Percentiles rank a stretch among this genome's conserved stretches.
Conservation (phyloP, 2,888 invertebrate species). For the Sycophila texana region DNA sequence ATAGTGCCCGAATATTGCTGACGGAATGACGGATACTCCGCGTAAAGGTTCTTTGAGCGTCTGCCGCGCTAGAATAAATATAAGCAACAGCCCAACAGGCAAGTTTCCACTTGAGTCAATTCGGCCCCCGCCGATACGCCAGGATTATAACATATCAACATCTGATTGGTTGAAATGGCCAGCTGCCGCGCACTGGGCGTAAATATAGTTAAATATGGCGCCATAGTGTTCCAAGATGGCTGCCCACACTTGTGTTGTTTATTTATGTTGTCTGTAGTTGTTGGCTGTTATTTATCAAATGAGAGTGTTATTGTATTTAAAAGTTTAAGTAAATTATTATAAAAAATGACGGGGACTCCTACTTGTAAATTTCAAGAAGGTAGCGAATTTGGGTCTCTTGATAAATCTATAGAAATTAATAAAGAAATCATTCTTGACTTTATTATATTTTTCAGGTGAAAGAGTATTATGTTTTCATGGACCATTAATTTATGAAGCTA, state of each 20-base stretch:
- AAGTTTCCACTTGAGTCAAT: no score
- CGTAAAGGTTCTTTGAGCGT: no score
- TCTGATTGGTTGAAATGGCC: no score
- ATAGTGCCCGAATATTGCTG: neutral
- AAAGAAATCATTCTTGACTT: slow-evolving; percentile 6
- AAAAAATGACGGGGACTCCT: slow-evolving; percentile 42
- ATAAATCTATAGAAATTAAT: slow-evolving; percentile 4
- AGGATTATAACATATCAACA: no score
- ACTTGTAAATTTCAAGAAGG: slow-evolving; percentile 55
- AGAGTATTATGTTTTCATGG: slow-evolving; percentile 95
- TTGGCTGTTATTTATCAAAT: slow-evolving; percentile 28
- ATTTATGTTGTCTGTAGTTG: slow-evolving; percentile 33
- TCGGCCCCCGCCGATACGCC: no score
- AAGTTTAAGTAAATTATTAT: slow-evolving; percentile 37
- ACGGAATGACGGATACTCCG: neutral
- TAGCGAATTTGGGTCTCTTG: neutral
- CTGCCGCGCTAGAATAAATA: neutral
- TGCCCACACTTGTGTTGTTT: slow-evolving; percentile 33
- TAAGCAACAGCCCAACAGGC: no score
- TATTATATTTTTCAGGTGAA: slow-evolving; percentile 79
- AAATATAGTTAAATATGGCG: neutral
- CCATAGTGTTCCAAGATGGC: slow-evolving; percentile 40
- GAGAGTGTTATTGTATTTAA: slow-evolving; percentile 3
- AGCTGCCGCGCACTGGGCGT: no score
- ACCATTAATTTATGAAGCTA: slow-evolving; percentile 94